A percentile compares a stretch with the other conserved stretches of the same genome.
Evolutionary conservation across 2,888 invertebrate species (phyloP).

Genomic region (Girardia tigrina): DNA sequence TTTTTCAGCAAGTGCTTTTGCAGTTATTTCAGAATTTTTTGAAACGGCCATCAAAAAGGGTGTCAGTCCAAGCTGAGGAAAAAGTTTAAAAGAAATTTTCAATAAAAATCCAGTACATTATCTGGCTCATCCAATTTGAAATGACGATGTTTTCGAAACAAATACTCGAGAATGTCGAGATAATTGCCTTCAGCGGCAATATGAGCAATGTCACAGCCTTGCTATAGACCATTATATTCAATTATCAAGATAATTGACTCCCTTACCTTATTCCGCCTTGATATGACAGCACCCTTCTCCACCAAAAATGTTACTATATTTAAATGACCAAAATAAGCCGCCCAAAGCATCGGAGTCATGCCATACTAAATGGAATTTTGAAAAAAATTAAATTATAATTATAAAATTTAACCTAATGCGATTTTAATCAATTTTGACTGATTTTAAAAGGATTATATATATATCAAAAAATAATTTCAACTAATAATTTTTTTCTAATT

Average conservation of each 20-base stretch:
- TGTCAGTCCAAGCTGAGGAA: not conserved
- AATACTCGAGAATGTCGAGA: not conserved
- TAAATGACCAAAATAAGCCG: slow-evolving; percentile 40
- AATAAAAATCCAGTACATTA: too few relatives aligned
- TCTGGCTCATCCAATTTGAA: slow-evolving; percentile 27
- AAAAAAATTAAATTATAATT: not conserved
- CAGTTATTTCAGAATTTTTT: not conserved
- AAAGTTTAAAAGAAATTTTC: not conserved
- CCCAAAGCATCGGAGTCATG: slow-evolving; percentile 40
- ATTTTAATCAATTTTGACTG: too few relatives aligned
- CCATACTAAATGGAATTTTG: slow-evolving; percentile 39
- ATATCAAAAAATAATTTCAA: too few relatives aligned
- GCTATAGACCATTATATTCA: not conserved
- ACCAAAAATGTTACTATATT: slow-evolving; percentile 40
- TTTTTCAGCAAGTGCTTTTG: not conserved
- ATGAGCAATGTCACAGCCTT: slow-evolving; percentile 25
- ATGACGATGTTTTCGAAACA: not conserved
- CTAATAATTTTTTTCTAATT: too few relatives aligned
- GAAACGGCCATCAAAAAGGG: not conserved
- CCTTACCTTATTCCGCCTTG: slow-evolving; percentile 40
- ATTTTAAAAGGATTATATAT: too few relatives aligned
- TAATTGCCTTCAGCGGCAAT: slow-evolving; percentile 30
- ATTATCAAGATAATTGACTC: not conserved
- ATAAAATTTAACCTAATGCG: not conserved
- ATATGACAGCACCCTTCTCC: slow-evolving; percentile 40